These are phyloP conservation scores for Mionectes olivaceus DNA, from an alignment of 2,797 vertebrate genomes.

Conservation along the genomic window DNA sequence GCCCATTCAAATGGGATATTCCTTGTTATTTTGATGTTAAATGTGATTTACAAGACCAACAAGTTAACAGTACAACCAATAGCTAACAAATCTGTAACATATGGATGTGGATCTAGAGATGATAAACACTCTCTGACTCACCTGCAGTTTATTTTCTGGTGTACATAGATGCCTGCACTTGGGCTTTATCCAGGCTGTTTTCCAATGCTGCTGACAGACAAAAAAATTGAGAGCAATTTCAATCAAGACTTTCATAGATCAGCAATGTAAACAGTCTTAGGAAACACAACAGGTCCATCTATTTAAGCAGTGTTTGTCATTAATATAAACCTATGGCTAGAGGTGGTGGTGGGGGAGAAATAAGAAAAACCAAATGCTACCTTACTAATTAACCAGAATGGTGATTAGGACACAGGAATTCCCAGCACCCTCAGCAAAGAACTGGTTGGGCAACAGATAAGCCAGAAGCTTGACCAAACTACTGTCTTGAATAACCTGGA, in stretches of 20 bases:
- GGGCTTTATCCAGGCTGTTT: background rate
- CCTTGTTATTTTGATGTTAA: background rate
- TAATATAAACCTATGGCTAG: background rate
- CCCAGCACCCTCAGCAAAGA: background rate
- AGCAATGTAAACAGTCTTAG: background rate
- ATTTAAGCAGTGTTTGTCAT: background rate
- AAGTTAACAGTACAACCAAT: background rate
- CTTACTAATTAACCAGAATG: background rate
- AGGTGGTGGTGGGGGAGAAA: fast-evolving
- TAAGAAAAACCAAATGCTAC: background rate
- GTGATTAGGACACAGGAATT: background rate
- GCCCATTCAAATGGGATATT: background rate
- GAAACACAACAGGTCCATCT: background rate
- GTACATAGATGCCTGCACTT: background rate
- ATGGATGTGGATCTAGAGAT: background rate
- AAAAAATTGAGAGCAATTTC: background rate
- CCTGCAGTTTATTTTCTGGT: background rate
- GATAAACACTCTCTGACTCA: background rate
- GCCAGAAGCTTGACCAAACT: background rate
- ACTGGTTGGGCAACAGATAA: background rate
- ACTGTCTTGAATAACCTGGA: background rate
- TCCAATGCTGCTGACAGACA: background rate
- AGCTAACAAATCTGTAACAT: background rate
- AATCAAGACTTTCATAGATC: background rate
- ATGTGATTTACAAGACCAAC: background rate